phyloP scores from a whole-genome alignment of 2,888 invertebrate species.

The Palloptera scutellata region DNA sequence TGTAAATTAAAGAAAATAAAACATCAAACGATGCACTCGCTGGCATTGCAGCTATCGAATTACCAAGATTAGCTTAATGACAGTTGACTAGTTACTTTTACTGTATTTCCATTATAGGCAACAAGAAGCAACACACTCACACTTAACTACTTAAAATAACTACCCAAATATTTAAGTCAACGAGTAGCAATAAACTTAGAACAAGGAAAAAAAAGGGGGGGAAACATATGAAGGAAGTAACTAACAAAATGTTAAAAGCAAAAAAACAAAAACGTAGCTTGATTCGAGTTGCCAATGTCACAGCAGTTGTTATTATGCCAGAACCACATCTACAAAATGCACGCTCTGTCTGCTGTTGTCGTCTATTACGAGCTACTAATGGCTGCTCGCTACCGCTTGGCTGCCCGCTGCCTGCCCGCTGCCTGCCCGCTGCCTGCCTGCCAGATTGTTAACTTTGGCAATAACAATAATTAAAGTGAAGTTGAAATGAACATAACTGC shows the following conservation, averaged over 20 bases:
- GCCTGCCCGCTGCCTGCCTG: slow-evolving; percentile 34
- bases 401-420: slow-evolving; percentile 35
- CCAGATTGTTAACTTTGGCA: slow-evolving; percentile 59
- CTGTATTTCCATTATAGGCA: no score
- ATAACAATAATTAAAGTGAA: slow-evolving; percentile 62
- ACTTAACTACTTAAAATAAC: no score
- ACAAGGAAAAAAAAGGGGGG: neutral
- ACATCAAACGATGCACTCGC: no score
- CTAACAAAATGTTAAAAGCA: no score
- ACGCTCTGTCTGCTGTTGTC: neutral
- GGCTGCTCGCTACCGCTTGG: neutral
- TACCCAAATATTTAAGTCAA: no score
- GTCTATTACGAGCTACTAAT: neutral
- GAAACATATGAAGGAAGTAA: neutral
- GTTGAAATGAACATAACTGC: slow-evolving; percentile 59
- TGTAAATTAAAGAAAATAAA: slow-evolving; percentile 16
- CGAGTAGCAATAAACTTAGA: neutral
- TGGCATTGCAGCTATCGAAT: slow-evolving; percentile 48
- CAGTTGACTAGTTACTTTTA: slow-evolving; percentile 42
- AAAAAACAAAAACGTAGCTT: neutral
- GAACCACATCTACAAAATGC: neutral
- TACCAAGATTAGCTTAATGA: slow-evolving; percentile 59
- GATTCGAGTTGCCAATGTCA: slow-evolving; percentile 19
- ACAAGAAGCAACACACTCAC: no score
- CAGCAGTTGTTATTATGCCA: neutral